phyloP scores from a whole-genome alignment of 2,888 invertebrate species.

The Catocala nupta region DNA sequence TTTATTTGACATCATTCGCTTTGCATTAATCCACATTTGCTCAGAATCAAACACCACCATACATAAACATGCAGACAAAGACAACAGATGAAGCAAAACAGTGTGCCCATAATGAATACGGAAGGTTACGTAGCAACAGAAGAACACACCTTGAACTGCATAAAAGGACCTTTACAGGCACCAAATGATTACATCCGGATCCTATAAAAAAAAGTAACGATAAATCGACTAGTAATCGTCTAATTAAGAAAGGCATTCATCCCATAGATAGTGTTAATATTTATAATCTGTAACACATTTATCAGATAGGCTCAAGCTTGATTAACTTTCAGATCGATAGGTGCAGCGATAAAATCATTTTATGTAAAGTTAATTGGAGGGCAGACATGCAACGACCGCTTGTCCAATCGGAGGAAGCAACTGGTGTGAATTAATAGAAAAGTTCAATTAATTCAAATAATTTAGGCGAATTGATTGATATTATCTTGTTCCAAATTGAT shows the following conservation, averaged over 20 bases:
- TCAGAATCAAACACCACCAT: too few species aligned
- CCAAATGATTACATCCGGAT: slow-evolving; percentile 15
- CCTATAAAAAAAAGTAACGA: slow-evolving; percentile 14
- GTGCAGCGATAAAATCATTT: slow-evolving; percentile 47
- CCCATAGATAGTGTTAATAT: slow-evolving; percentile 33
- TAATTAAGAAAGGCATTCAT: slow-evolving; percentile 16
- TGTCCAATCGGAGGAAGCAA: slow-evolving; percentile 17
- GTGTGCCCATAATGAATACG: too few species aligned
- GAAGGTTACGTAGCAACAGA: too few species aligned
- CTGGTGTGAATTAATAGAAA: slow-evolving; percentile 19
- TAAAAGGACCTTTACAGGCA: neutral
- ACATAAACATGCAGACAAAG: too few species aligned
- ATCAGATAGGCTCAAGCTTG: slow-evolving; percentile 37
- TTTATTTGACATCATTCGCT: too few species aligned
- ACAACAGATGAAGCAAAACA: too few species aligned
- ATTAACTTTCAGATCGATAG: slow-evolving; percentile 54
- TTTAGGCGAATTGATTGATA: slow-evolving; percentile 10
- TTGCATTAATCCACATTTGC: too few species aligned
- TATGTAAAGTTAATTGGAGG: slow-evolving; percentile 49
- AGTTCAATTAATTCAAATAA: slow-evolving; percentile 26
- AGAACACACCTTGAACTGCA: slow-evolving; percentile 18
- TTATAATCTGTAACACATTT: slow-evolving; percentile 43
- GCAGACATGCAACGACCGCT: slow-evolving; percentile 49
- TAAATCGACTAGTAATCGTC: slow-evolving; percentile 24
- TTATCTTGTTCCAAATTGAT: neutral